These are phyloP conservation scores for Pseudorhiza aurosa DNA, from an alignment of 30 jellyfish, hydroid and myxozoan genomes.

Conservation along the genomic window DNA sequence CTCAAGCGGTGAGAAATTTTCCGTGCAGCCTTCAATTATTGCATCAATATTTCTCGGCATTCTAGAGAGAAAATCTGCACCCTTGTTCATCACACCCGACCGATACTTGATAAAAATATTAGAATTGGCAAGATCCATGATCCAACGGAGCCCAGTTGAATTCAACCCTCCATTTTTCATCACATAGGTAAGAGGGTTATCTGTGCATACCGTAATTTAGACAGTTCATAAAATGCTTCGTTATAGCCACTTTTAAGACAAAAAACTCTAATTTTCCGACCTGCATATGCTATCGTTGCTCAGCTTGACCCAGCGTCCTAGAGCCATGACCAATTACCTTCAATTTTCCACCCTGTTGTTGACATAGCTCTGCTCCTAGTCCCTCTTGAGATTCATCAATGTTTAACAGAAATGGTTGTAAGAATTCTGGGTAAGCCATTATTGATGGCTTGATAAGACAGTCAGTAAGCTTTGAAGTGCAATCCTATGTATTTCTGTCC, in stretches of 20 bases:
- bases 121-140: constrained; percentile 26
- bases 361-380: constrained; percentile 54
- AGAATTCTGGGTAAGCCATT: constrained; percentile 47
- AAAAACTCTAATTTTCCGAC: constrained; percentile 53
- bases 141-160: constrained; percentile 61
- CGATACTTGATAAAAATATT: constrained; percentile 4
- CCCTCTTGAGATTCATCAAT: constrained; percentile 52
- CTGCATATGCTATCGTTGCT: constrained; percentile 40
- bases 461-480: neutral
- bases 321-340: constrained; percentile 53
- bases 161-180: constrained; percentile 27
- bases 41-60: constrained; percentile 1
- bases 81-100: constrained; percentile 8
- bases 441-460: constrained; percentile 29
- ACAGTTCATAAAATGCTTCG: constrained; percentile 55
- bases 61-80: constrained; percentile 25
- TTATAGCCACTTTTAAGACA: constrained; percentile 64
- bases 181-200: constrained; percentile 36
- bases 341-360: constrained; percentile 10
- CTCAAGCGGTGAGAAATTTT: too few relatives aligned
- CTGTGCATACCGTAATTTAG: constrained; percentile 48
- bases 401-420: constrained; percentile 21
- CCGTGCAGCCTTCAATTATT: constrained; percentile 9
- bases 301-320: constrained; percentile 50
- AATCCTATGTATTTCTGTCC: neutral